A percentile compares a stretch with the other conserved stretches of the same genome.
Conservation (phyloP, 1,140 invertebrate genomes). For the Gonatopus flavifemur region DNA sequence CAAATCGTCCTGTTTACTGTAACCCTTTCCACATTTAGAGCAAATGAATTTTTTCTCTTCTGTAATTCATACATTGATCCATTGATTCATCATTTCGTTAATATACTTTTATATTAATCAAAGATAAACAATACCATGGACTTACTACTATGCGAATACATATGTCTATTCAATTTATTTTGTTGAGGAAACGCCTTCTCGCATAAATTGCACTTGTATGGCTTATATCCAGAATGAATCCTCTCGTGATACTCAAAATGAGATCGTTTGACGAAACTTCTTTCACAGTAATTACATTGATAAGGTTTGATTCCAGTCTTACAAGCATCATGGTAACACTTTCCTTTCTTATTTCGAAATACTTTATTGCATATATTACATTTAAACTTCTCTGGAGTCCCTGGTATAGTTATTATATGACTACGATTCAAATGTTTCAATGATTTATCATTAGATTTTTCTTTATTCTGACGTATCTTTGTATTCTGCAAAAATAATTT, state of each 20-base stretch:
- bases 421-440: slow-evolving; percentile 32
- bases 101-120: background rate
- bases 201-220: slow-evolving; percentile 75
- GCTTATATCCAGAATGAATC: slow-evolving; percentile 77
- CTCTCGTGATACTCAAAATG: slow-evolving; percentile 61
- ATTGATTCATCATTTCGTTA: background rate
- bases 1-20: slow-evolving; percentile 46
- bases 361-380: slow-evolving; percentile 46
- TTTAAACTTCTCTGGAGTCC: slow-evolving; percentile 39
- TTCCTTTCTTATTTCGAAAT: slow-evolving; percentile 45
- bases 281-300: slow-evolving; percentile 44
- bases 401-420: slow-evolving; percentile 45
- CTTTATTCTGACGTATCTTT: slow-evolving; percentile 8
- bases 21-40: slow-evolving; percentile 46
- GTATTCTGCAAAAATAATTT: no score
- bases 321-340: slow-evolving; percentile 49
- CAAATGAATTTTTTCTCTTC: slow-evolving; percentile 49
- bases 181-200: slow-evolving; percentile 55
- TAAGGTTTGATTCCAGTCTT: slow-evolving; percentile 46
- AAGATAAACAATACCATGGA: background rate
- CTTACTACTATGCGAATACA: slow-evolving; percentile 56
- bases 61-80: slow-evolving; percentile 26
- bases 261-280: slow-evolving; percentile 47
- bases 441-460: no score
- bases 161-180: slow-evolving; percentile 78